Percentiles rank a stretch among this genome's conserved stretches.
phyloP scores from a whole-genome alignment of 1,140 invertebrate genomes.

The Ericerus pela region DNA sequence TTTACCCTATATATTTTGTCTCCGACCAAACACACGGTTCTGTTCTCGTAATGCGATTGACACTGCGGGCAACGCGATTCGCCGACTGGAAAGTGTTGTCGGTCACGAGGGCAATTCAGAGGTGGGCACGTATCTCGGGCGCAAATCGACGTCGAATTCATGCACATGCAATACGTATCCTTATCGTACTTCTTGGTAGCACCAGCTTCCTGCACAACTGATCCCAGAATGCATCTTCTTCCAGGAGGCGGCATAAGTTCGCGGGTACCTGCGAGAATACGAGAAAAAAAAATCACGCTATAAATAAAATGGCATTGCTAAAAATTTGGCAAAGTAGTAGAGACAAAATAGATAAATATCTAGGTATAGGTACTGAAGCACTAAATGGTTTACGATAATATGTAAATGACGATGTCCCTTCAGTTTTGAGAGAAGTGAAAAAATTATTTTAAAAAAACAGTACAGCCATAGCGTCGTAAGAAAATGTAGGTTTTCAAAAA shows the following conservation, averaged over 20 bases:
- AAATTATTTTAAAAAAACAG: no score
- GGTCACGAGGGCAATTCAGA: conserved; percentile 56
- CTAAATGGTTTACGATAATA: no score
- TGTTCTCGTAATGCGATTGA: conserved; percentile 41
- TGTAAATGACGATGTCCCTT: no score
- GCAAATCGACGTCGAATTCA: conserved; percentile 55
- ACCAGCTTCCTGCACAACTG: conserved; percentile 36
- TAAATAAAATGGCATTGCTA: no score
- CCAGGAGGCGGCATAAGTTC: conserved; percentile 32
- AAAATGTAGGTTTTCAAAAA: no score
- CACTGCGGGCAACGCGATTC: conserved; percentile 57
- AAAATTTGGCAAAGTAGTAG: no score
- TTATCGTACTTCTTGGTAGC: conserved; percentile 47
- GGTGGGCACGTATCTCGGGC: conserved; percentile 61
- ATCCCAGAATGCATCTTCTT: conserved; percentile 53
- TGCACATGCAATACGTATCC: conserved; percentile 69
- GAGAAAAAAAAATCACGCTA: background rate
- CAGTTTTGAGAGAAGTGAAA: no score
- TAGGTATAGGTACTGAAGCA: no score
- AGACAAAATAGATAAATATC: no score
- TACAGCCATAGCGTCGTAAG: no score
- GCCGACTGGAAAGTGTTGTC: conserved; percentile 46
- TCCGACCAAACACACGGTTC: conserved; percentile 44
- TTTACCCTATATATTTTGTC: conserved; percentile 50
- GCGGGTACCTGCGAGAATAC: conserved; percentile 15